phyloP scores from a whole-genome alignment of 2,797 vertebrate species.

The Oryzias sinensis region DNA sequence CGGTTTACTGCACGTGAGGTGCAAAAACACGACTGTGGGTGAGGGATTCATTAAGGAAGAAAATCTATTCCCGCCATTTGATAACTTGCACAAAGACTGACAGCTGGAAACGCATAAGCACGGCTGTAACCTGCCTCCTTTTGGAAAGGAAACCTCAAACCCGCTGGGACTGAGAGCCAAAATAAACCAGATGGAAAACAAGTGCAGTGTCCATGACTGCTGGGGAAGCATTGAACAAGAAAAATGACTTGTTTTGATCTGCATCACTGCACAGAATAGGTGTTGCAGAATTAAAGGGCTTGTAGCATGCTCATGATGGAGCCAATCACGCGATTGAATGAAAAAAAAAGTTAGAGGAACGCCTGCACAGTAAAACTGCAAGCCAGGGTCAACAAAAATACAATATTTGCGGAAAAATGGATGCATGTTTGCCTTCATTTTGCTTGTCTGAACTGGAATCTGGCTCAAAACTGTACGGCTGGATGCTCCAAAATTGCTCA shows the following conservation, averaged over 20 bases:
- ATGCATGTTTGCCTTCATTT: too few species aligned
- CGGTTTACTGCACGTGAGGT: slow-evolving; percentile 19
- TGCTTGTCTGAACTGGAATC: too few species aligned
- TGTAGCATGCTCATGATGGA: not conserved
- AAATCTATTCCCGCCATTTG: slow-evolving; percentile 45
- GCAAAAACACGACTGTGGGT: slow-evolving; percentile 21
- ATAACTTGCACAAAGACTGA: slow-evolving; percentile 40
- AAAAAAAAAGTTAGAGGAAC: too few species aligned
- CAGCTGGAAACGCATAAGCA: slow-evolving; percentile 31
- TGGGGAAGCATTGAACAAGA: slow-evolving; percentile 4
- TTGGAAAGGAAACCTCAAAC: slow-evolving; percentile 10
- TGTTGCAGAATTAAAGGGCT: slow-evolving; percentile 3
- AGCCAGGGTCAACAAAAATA: too few species aligned
- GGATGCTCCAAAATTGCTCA: too few species aligned
- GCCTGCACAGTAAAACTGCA: too few species aligned
- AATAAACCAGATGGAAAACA: slow-evolving; percentile 26
- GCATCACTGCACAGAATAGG: not conserved
- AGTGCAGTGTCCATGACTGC: not conserved
- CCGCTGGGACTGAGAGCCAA: slow-evolving; percentile 23
- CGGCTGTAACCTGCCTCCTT: slow-evolving; percentile 13
- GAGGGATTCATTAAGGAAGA: slow-evolving; percentile 21
- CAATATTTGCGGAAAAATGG: too few species aligned
- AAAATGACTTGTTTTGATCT: not conserved
- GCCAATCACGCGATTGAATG: not conserved
- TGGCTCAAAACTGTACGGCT: too few species aligned